These are phyloP conservation scores for Camponotus fellah DNA, from an alignment of 2,888 invertebrate species.

Conservation along the genomic window DNA sequence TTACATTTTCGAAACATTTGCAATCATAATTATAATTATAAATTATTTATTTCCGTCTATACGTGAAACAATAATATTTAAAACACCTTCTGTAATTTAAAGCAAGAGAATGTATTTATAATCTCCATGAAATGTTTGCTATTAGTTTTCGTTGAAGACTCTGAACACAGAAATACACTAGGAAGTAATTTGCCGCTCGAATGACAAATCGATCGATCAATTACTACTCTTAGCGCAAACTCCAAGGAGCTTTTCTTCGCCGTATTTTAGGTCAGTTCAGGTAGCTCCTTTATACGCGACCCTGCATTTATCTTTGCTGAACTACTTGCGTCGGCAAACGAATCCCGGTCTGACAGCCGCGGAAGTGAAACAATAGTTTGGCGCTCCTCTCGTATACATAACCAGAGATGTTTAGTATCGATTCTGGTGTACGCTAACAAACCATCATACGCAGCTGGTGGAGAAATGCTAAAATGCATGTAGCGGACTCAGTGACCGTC, in stretches of 20 bases:
- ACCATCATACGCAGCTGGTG: conserved; percentile 50
- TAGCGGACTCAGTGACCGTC: conserved; percentile 55
- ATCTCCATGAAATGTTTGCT: not conserved
- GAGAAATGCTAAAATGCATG: conserved; percentile 58
- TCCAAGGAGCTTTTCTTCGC: conserved; percentile 20
- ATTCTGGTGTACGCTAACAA: conserved; percentile 60
- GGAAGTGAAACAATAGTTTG: conserved; percentile 63
- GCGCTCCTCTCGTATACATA: conserved; percentile 51
- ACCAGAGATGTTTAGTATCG: conserved; percentile 62
- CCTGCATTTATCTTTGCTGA: conserved; percentile 68
- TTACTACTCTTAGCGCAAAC: conserved; percentile 39
- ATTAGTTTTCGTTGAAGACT: not conserved
- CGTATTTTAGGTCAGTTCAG: conserved; percentile 57
- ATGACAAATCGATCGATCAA: conserved; percentile 45
- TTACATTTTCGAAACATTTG: conserved; percentile 21
- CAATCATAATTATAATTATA: conserved; percentile 16
- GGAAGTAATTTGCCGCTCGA: conserved; percentile 27
- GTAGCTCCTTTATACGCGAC: conserved; percentile 62
- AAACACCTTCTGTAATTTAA: not conserved
- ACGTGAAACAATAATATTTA: not conserved
- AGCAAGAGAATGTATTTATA: not conserved
- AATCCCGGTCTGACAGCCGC: conserved; percentile 58
- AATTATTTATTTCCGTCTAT: conserved; percentile 13
- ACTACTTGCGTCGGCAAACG: conserved; percentile 66
- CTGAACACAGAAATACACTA: conserved; percentile 13